These are phyloP conservation scores for Sylvicola fuscatus DNA, from an alignment of 2,888 invertebrate genomes.

Conservation along the genomic window DNA sequence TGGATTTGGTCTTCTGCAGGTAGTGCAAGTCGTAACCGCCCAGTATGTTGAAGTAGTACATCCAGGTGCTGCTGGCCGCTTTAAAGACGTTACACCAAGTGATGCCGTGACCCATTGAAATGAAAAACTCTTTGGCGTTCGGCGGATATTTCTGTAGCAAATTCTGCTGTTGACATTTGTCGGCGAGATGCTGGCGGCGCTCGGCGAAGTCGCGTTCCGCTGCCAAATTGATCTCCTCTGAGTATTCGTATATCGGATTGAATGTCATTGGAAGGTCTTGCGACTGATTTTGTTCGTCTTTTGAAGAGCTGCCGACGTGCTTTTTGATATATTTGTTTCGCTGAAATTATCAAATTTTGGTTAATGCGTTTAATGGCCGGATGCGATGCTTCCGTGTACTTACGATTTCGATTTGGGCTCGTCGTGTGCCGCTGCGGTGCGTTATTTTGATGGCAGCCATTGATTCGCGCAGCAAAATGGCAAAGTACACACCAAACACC, in stretches of 20 bases:
- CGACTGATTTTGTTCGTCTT: too few species aligned
- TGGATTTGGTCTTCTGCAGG: slow-evolving; percentile 34
- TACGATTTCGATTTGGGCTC: too few species aligned
- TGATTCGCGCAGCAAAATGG: slow-evolving; percentile 5
- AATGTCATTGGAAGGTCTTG: slow-evolving; percentile 11
- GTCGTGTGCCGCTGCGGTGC: background rate
- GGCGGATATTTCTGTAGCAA: slow-evolving; percentile 27
- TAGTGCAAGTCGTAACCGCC: slow-evolving; percentile 42
- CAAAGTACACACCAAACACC: slow-evolving; percentile 6
- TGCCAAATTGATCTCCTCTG: slow-evolving; percentile 23
- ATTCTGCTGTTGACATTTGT: slow-evolving; percentile 28
- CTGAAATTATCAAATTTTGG: too few species aligned
- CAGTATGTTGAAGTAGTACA: slow-evolving; percentile 56
- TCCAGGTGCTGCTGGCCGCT: slow-evolving; percentile 60
- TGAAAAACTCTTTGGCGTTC: slow-evolving; percentile 54
- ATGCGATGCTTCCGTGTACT: too few species aligned
- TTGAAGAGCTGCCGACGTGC: too few species aligned
- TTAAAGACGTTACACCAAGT: slow-evolving; percentile 61
- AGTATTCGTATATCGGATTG: slow-evolving; percentile 26
- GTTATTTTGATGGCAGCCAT: slow-evolving; percentile 9
- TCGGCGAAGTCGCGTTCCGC: slow-evolving; percentile 30
- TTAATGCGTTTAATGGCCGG: too few species aligned
- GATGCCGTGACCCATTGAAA: slow-evolving; percentile 42
- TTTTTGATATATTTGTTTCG: too few species aligned
- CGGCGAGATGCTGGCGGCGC: slow-evolving; percentile 26